Base-by-base conservation (phyloP, 2,888 invertebrate species). In the Liposcelis brunnea region DNA sequence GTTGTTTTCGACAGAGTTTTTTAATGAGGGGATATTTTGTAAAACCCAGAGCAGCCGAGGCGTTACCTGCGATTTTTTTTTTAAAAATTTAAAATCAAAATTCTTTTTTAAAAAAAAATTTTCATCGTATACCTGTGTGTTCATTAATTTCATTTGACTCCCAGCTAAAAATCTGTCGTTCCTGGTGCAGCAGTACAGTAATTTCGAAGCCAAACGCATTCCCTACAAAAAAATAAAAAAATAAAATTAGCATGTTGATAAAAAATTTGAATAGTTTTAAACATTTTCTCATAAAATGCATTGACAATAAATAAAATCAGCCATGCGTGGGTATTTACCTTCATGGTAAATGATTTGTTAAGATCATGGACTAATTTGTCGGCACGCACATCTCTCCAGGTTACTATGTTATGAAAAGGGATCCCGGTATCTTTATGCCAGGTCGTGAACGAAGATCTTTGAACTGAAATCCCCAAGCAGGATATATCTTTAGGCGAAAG, bases 321-420 rank as follows among this genome's bases (percentile, higher is more conserved):
- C n/a, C n/a, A n/a, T n/a, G n/a, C n/a, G n/a, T n/a, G n/a, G n/a
- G n/a, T 16, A 45, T 49, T 34, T 54, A 76, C 73, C 65, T 72
- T 79, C 64, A 83, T 69, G 3, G 71, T 72, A 46, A 76, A 64
- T n/a, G 84, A 83, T 12, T 70, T 62, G 58, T 89, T 87, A 82
- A 84, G 86, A 53, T 74, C 66, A 49, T 76, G 71, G 0, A 85
- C 85, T 47, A 83, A 62, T 34, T 69, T 62, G 55, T 79, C 74
- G 15, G 84, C 81, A 45, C 91, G 69, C 49, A 81, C 59, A 61
- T 93, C 93, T 59, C 89, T 87, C 93, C 93, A 93, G 14, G 85
- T 83, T 52, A 90, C 80, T 53, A 91, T 81, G 54, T 80, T 80
- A 60, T 87, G 87, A 62, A 80, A 85, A 19, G 79, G 75, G 54